phyloP scores from a whole-genome alignment of 2,888 invertebrate genomes.

The Orthonychiurus folsomi region DNA sequence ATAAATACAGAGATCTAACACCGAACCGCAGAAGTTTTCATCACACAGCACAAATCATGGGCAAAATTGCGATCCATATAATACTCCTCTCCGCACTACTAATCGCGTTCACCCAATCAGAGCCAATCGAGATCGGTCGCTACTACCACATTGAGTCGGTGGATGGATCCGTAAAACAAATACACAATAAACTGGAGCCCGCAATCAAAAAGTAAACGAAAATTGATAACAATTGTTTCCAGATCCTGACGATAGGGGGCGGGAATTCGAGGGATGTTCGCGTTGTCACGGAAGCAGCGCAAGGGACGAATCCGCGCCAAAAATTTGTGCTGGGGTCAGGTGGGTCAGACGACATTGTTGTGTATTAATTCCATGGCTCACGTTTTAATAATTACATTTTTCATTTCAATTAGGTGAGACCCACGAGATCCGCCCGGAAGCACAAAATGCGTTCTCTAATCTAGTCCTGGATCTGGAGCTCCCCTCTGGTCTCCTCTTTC shows the following conservation, averaged over 20 bases:
- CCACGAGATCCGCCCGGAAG: slow-evolving; percentile 7
- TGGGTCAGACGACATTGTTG: not conserved
- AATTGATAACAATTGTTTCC: slow-evolving; percentile 1
- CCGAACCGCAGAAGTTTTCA: too few species aligned
- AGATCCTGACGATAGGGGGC: slow-evolving; percentile 10
- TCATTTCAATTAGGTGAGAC: too few species aligned
- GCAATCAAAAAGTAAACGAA: not conserved
- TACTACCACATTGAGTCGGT: slow-evolving; percentile 8
- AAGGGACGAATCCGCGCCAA: slow-evolving; percentile 5
- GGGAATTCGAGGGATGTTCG: slow-evolving; percentile 10
- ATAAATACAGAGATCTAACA: too few species aligned
- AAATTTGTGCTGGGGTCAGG: slow-evolving; percentile 5
- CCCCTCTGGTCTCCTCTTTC: slow-evolving; percentile 3
- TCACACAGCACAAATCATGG: too few species aligned
- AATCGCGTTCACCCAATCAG: too few species aligned
- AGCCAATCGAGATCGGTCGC: not conserved
- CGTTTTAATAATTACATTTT: too few species aligned
- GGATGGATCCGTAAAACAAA: slow-evolving; percentile 8
- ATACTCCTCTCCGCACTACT: too few species aligned
- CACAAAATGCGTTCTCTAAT: slow-evolving; percentile 6
- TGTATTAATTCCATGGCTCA: not conserved
- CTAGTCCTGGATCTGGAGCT: slow-evolving; percentile 2
- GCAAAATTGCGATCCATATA: too few species aligned
- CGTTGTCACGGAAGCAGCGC: slow-evolving; percentile 5
- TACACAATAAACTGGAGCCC: not conserved